Percentiles rank a stretch among this genome's conserved stretches.
Conservation (phyloP, 2,888 invertebrate species). For the Leucoma salicis region DNA sequence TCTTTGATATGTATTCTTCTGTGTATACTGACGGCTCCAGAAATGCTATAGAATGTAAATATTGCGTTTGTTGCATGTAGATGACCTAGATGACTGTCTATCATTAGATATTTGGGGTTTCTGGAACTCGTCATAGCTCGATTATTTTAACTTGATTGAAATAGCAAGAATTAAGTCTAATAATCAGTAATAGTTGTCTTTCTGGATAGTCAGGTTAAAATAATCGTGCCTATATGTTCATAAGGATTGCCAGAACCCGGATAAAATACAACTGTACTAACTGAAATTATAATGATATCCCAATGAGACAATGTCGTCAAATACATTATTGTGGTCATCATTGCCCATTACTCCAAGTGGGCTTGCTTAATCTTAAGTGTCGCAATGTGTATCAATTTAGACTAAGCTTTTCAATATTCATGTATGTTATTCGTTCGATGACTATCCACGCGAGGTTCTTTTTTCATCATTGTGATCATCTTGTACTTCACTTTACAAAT, state of each 20-base stretch:
- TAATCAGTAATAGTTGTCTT: not conserved
- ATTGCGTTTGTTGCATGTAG: constrained; percentile 46
- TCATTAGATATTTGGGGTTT: constrained; percentile 49
- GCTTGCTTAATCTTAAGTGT: not conserved
- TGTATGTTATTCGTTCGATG: no score
- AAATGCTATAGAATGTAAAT: constrained; percentile 32
- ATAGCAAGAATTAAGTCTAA: constrained; percentile 10
- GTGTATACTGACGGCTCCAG: constrained; percentile 58
- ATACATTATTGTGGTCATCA: not conserved
- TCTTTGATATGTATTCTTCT: constrained; percentile 36
- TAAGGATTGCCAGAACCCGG: constrained; percentile 54
- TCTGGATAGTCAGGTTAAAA: constrained; percentile 46
- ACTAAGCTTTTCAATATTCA: constrained; percentile 18
- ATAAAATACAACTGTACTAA: constrained; percentile 6
- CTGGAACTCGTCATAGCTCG: constrained; percentile 52
- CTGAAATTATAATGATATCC: constrained; percentile 14
- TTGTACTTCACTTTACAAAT: no score
- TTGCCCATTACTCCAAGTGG: not conserved
- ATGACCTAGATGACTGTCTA: constrained; percentile 36
- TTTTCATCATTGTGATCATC: no score
- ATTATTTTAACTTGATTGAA: constrained; percentile 55
- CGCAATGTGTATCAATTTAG: not conserved
- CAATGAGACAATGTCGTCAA: constrained; percentile 31
- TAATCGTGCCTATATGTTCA: constrained; percentile 44
- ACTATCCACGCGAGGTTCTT: no score